Base-by-base conservation (phyloP, 92 coral and sea anemone genomes). In the Phymanthus crucifer region DNA sequence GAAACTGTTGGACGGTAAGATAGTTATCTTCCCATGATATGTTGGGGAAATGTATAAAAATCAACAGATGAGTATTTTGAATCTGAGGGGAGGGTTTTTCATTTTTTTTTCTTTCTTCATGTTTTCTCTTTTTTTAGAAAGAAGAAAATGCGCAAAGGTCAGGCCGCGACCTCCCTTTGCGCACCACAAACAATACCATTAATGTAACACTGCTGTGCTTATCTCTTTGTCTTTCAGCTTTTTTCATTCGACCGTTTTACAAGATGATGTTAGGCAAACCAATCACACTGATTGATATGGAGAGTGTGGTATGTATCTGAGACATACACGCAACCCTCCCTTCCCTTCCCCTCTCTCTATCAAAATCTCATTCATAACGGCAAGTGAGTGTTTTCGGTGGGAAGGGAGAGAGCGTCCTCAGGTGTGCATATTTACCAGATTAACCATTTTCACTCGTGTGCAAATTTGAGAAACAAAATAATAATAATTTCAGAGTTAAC, bases 191-290 rank as follows among this genome's bases (percentile, higher is more conserved):
- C 43, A 38, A 38, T 38, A 0, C 43, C 43, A 0, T 7, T 10
- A 43, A 10, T 43, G 14, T 43, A 10, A 21, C 27, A 54, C 11
- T 21, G 10, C 8, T 61, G 64, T 13, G 3, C 9, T 29, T 24
- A 8, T 46, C 24, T 29, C 1, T 45, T 29, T 24, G n/a, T 23
- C 3, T 69, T 78, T 13, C 82, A 95, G 99, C 99, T 32, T 95
- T 95, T 85, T 95, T 95, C 76, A 95, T 95, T 52, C 79, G 99
- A 70, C 99, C 99, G 38, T 95, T 95, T 73, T 95, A 95, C 89
- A 95, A 95, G 79, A 95, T 95, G 99, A 95, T 95, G 99, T 73
- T 93, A 80, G 97, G 97, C 40, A 93, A 92, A 76, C 77, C 94
- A 36, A 95, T 93, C 66, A 90, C 94, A 35, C 80, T 95, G 87